A percentile compares a stretch with the other conserved stretches of the same genome.
These are phyloP conservation scores for Onychomys torridus DNA, from an alignment of 2,797 vertebrate genomes.

Conservation along the genomic window DNA sequence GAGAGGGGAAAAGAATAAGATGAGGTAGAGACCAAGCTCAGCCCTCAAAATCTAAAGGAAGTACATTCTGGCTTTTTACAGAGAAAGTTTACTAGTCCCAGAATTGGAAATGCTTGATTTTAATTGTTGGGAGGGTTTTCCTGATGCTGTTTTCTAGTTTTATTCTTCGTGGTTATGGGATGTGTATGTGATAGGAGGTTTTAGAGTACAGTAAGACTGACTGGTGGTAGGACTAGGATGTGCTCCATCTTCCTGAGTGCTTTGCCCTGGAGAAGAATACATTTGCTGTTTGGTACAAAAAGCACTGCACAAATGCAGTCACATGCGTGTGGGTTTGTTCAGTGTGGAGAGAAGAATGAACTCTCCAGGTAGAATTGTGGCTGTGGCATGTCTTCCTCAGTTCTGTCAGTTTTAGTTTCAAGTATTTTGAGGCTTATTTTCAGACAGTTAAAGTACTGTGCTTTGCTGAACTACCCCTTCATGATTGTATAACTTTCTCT, in stretches of 20 bases:
- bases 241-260: not conserved
- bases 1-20: not conserved
- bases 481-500: not conserved
- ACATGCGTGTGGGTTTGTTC: not conserved
- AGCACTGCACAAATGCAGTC: not conserved
- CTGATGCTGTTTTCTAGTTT: not conserved
- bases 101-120: slow-evolving; percentile 3
- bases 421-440: not conserved
- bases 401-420: not conserved
- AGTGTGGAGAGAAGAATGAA: not conserved
- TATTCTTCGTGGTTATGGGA: not conserved
- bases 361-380: not conserved
- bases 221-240: not conserved
- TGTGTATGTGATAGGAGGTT: not conserved
- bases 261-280: not conserved
- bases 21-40: not conserved
- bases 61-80: not conserved
- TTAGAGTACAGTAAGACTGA: not conserved
- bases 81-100: not conserved
- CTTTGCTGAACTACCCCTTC: not conserved
- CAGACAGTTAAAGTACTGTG: not conserved
- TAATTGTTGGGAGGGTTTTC: not conserved
- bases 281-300: not conserved
- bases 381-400: not conserved
- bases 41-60: not conserved